Evolutionary conservation across 2,888 invertebrate species (phyloP).

Genomic region (Pocota personata): DNA sequence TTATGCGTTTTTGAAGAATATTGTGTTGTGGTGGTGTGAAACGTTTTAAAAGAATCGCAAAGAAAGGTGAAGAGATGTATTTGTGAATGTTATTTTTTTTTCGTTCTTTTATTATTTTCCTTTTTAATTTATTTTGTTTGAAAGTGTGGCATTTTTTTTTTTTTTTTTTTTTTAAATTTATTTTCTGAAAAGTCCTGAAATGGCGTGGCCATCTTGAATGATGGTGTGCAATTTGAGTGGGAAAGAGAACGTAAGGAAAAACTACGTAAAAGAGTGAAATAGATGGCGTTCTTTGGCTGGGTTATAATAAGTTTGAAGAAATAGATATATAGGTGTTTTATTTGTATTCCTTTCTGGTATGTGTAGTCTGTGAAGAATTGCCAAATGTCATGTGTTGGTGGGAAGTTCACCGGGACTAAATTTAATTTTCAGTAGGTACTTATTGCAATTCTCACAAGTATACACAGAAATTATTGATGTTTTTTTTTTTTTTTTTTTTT

Average conservation of each 20-base stretch:
- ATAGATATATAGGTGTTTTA: neutral
- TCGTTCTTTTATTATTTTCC: neutral
- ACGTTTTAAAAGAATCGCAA: conserved; percentile 30
- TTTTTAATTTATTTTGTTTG: conserved; percentile 13
- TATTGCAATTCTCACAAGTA: too few species aligned
- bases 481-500: too few species aligned
- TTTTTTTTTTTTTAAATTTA: neutral
- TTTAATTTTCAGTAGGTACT: too few species aligned
- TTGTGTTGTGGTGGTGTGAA: conserved; percentile 51
- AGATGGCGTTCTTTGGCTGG: neutral
- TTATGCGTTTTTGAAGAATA: conserved; percentile 20
- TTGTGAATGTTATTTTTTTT: conserved; percentile 45
- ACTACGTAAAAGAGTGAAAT: neutral
- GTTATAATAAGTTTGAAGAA: neutral
- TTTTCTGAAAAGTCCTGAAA: neutral
- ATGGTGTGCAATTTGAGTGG: neutral
- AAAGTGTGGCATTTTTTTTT: conserved; percentile 18
- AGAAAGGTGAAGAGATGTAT: conserved; percentile 65
- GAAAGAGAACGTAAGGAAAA: neutral
- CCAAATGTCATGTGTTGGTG: too few species aligned
- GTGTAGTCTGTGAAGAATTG: neutral
- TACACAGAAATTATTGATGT: too few species aligned
- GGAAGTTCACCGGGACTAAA: too few species aligned
- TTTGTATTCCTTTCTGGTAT: neutral
- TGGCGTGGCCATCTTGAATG: conserved; percentile 20